A percentile compares a stretch with the other conserved stretches of the same genome.
Conservation (phyloP, 1,140 invertebrate genomes). For the Dendrolimus punctatus region DNA sequence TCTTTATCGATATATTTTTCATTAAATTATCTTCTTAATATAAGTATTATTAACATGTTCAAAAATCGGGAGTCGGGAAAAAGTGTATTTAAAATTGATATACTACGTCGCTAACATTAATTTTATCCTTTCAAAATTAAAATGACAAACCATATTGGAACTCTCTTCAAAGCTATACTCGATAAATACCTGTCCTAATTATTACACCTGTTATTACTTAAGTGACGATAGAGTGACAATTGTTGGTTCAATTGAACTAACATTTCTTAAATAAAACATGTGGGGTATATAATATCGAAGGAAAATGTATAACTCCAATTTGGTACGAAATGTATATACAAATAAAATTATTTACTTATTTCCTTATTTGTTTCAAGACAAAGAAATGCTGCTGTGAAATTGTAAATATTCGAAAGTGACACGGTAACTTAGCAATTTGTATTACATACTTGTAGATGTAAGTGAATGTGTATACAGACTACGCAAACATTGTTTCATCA, state of each 20-base stretch:
- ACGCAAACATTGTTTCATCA: too few relatives aligned
- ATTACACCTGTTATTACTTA: constrained; percentile 16
- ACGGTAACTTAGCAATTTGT: constrained; percentile 1
- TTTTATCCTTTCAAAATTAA: too few relatives aligned
- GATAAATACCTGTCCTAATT: constrained; percentile 10
- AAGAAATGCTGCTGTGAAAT: constrained; percentile 4
- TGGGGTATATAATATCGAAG: constrained; percentile 7
- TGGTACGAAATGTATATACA: constrained; percentile 6
- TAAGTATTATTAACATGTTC: too few relatives aligned
- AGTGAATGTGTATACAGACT: too few relatives aligned
- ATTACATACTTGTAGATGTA: background rate
- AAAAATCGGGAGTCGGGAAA: too few relatives aligned
- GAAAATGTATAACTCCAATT: constrained; percentile 13
- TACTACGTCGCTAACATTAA: too few relatives aligned
- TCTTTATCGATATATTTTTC: too few relatives aligned
- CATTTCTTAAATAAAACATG: constrained; percentile 8
- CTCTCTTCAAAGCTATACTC: background rate
- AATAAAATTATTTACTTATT: constrained; percentile 9
- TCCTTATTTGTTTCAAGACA: constrained; percentile 13
- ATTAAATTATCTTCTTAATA: too few relatives aligned
- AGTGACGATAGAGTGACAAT: background rate
- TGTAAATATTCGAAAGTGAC: constrained; percentile 6
- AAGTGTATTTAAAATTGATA: too few relatives aligned
- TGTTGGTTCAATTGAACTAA: constrained; percentile 16
- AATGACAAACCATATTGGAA: background rate